Base-by-base conservation (phyloP, 2,888 invertebrate genomes). In the Drosophila setosimentum region DNA sequence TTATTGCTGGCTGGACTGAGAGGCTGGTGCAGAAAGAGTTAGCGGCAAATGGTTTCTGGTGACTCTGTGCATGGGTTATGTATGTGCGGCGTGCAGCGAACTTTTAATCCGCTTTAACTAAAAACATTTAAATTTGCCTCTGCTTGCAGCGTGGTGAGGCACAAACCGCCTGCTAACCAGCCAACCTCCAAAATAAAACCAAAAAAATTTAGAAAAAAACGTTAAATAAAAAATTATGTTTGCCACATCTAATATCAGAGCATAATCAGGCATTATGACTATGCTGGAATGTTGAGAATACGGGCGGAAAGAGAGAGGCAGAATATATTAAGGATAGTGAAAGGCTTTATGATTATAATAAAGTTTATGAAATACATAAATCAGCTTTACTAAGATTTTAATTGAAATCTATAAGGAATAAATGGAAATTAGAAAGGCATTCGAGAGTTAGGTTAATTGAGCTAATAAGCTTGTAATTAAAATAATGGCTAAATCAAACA, bases 71-170 rank as follows among this genome's bases (percentile, higher is more conserved):
- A 85, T 85, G 85, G 85, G 85, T 88, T 90, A 88, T 89, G 88
- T 80, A 87, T 87, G 84, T 86, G 90, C 84, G 90, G 85, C 90
- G 83, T 90, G 90, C 90, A 86, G 90, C 83, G 90, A 90, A 87
- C 87, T 89, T 85, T 89, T 87, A 87, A 87, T 90, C 87, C 87
- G 87, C 89, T 87, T 87, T 90, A 89, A 87, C 87, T 87, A 89
- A 89, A 90, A 87, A 90, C 85, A 86, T 86, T 86, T 86, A 86
- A 86, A 86, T 86, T 86, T 90, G 83, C 88, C 80, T 61, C 68
- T n/a, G 69, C 78, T 10, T 42, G 30, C 42, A 30, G 30, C 5
- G 37, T 49, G 45, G 53, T 51, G 18, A 32, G 45, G 49, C 57
- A 30, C 16, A 73, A 68, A 59, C 68, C 62, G 60, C 49, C 73